These are phyloP conservation scores for Ammodytes marinus DNA, from an alignment of 2,113 vertebrate species.

Conservation along the genomic window DNA sequence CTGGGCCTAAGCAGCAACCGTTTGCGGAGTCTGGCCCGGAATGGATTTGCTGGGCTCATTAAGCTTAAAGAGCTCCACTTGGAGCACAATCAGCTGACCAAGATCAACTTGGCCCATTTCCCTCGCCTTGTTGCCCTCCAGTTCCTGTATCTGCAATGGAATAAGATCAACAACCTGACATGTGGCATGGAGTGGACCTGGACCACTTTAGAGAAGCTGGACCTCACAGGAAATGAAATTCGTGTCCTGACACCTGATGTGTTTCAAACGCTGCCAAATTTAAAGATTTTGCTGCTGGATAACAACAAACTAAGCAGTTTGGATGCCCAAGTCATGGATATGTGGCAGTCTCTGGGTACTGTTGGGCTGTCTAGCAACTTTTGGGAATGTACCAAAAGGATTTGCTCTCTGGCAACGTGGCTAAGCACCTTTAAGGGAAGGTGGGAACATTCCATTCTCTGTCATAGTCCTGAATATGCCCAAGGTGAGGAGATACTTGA, in stretches of 20 bases:
- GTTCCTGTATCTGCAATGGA: conserved; percentile 97
- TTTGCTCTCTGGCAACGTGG: conserved; percentile 96
- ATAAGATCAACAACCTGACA: conserved; percentile 98
- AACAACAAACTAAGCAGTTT: conserved; percentile 96
- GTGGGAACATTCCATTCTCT: conserved; percentile 98
- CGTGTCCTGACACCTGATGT: conserved; percentile 92
- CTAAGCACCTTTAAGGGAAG: conserved; percentile 95
- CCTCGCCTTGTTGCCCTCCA: conserved; percentile 96
- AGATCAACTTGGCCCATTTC: conserved; percentile 99
- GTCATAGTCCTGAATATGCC: conserved; percentile 95
- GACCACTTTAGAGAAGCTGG: conserved; percentile 96
- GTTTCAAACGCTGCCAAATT: conserved; percentile 97
- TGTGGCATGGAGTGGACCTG: conserved; percentile 99
- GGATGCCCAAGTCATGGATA: conserved; percentile 91
- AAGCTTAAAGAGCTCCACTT: conserved; percentile 98
- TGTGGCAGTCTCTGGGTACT: conserved; percentile 91
- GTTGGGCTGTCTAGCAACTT: conserved; percentile 96
- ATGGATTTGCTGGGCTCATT: conserved; percentile 98
- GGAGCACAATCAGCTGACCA: conserved; percentile 98
- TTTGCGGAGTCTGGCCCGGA: conserved; percentile 96
- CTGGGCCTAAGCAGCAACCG: conserved; percentile 98
- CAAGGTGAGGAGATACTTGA: conserved; percentile 99
- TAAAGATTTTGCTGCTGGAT: conserved; percentile 97
- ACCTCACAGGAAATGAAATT: conserved; percentile 97
- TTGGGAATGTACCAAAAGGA: conserved; percentile 98